These are phyloP conservation scores for Pseudachorutes palmiensis DNA, from an alignment of 1,140 invertebrate genomes.

Conservation along the genomic window DNA sequence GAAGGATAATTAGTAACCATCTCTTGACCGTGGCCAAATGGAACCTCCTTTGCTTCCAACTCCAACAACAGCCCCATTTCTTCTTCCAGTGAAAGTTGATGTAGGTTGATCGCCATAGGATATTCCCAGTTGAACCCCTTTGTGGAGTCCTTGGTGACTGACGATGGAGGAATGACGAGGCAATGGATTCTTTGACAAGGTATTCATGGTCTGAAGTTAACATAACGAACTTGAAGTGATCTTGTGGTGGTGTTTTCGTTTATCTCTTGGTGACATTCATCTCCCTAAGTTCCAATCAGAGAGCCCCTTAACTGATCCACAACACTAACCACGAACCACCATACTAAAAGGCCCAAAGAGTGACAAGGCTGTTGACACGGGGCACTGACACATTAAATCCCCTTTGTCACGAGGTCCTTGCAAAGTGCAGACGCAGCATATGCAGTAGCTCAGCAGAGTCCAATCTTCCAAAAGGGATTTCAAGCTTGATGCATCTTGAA, in stretches of 20 bases:
- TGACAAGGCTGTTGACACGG: not conserved
- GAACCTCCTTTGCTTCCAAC: conserved; percentile 25
- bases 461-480: not conserved
- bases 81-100: conserved; percentile 6
- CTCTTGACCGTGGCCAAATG: conserved; percentile 33
- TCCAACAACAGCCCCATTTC: conserved; percentile 2
- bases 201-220: conserved; percentile 4
- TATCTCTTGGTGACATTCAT: not conserved
- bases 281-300: not conserved
- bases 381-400: not conserved
- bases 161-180: not conserved
- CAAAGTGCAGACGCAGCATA: not conserved
- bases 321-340: no score
- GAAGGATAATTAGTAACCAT: conserved; percentile 29
- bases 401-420: not conserved
- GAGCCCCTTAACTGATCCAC: no score
- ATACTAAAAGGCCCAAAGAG: no score
- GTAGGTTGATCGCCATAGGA: not conserved
- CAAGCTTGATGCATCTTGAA: not conserved
- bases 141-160: not conserved
- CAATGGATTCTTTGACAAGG: conserved; percentile 10
- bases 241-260: not conserved
- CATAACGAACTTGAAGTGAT: not conserved
- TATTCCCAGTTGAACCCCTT: not conserved
- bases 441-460: not conserved